Percentiles rank a stretch among this genome's conserved stretches.
Evolutionary conservation across 2,888 invertebrate genomes (phyloP).

Genomic region (Agrilus mali): DNA sequence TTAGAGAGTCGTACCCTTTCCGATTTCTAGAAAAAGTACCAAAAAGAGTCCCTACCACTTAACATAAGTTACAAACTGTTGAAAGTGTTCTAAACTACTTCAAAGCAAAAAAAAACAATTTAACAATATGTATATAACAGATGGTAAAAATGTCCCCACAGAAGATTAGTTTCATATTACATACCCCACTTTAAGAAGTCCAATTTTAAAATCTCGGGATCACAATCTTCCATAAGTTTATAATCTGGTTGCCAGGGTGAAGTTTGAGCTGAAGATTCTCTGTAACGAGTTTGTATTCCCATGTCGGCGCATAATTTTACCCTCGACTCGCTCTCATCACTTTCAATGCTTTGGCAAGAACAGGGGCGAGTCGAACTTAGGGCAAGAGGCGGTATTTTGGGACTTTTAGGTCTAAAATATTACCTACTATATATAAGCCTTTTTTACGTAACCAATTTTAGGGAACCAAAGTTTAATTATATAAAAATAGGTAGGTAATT

Average conservation of each 20-base stretch:
- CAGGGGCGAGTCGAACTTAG: conserved; percentile 12
- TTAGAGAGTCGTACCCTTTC: background rate
- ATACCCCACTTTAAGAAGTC: conserved; percentile 34
- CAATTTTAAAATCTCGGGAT: conserved; percentile 56
- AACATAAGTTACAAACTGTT: background rate
- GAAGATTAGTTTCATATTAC: too few species aligned
- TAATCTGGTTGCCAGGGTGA: conserved; percentile 59
- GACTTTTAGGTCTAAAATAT: too few species aligned
- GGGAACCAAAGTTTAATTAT: too few species aligned
- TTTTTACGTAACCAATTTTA: too few species aligned
- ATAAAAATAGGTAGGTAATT: background rate
- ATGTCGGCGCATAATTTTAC: conserved; percentile 15
- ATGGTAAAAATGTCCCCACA: too few species aligned
- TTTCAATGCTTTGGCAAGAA: conserved; percentile 7
- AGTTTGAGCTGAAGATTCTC: conserved; percentile 68
- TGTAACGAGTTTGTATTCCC: conserved; percentile 55
- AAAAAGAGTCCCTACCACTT: background rate
- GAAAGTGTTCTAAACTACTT: background rate
- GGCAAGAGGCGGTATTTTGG: conserved; percentile 4
- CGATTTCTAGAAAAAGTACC: background rate
- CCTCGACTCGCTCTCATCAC: conserved; percentile 5
- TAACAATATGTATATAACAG: too few species aligned
- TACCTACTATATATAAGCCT: too few species aligned
- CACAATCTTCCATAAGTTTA: conserved; percentile 33
- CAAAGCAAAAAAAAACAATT: too few species aligned